phyloP scores from a whole-genome alignment of 2,888 invertebrate species.

The Chrysolina oricalcia region DNA sequence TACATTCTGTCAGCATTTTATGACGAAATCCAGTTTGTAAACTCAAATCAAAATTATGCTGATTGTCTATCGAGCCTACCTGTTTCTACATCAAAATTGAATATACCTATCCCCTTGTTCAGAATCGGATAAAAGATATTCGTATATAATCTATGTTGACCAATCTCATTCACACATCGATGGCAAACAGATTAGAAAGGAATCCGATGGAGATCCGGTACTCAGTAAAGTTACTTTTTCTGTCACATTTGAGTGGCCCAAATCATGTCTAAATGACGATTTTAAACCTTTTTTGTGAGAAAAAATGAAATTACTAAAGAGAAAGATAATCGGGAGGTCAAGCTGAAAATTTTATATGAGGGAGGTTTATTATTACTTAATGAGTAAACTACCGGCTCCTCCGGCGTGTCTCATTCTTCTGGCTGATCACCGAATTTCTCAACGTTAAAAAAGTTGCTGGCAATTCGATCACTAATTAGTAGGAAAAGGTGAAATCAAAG shows the following conservation, averaged over 20 bases:
- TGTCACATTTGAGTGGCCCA: neutral
- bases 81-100: neutral
- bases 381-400: too few species aligned
- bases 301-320: neutral
- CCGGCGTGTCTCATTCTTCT: too few species aligned
- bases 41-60: neutral
- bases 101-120: neutral
- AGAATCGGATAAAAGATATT: neutral
- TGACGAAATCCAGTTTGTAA: neutral
- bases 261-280: neutral
- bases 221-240: neutral
- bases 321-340: too few species aligned
- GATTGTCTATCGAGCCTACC: neutral
- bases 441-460: too few species aligned
- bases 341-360: too few species aligned
- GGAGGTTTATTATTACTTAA: too few species aligned
- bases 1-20: neutral
- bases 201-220: neutral
- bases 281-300: neutral
- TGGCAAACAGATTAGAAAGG: neutral
- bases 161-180: neutral
- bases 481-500: too few species aligned
- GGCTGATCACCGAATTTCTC: too few species aligned
- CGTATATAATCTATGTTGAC: neutral
- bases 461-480: too few species aligned